Conservation (phyloP, 2,888 invertebrate genomes). For the Diplolepis rosae region DNA sequence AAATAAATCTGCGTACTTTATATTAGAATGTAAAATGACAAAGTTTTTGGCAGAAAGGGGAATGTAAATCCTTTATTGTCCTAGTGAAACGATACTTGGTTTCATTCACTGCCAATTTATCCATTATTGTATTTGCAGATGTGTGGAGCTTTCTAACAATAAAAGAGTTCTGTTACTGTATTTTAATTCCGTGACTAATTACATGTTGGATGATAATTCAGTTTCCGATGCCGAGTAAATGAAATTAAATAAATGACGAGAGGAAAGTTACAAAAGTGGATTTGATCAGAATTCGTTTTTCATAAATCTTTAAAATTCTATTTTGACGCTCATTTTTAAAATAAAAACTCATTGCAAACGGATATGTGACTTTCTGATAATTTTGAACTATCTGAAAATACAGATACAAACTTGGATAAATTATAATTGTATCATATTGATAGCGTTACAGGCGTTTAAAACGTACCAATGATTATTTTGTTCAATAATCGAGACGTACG, state of each 20-base stretch:
- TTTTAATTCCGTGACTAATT: conserved; percentile 35
- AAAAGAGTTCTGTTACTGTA: conserved; percentile 53
- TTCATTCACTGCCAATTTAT: conserved; percentile 66
- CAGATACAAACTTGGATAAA: conserved; percentile 27
- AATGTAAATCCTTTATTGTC: conserved; percentile 41
- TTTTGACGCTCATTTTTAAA: too few relatives aligned
- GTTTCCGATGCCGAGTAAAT: background rate
- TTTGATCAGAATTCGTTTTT: too few relatives aligned
- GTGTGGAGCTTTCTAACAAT: conserved; percentile 49
- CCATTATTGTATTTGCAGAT: conserved; percentile 53
- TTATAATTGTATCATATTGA: conserved; percentile 24
- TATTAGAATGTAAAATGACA: background rate
- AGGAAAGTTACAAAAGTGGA: too few relatives aligned
- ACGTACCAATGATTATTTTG: conserved; percentile 15
- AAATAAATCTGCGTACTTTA: background rate
- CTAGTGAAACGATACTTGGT: conserved; percentile 55
- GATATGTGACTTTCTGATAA: background rate
- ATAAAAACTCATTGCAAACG: background rate
- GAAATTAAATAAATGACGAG: background rate
- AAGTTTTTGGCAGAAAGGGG: background rate
- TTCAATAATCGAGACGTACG: conserved; percentile 16
- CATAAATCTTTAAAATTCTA: background rate
- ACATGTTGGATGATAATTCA: background rate
- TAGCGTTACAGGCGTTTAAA: conserved; percentile 1
- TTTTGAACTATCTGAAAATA: background rate